A percentile compares a stretch with the other conserved stretches of the same genome.
These are phyloP conservation scores for Pseudochaenichthys georgianus DNA, from an alignment of 2,797 vertebrate genomes.

Conservation along the genomic window DNA sequence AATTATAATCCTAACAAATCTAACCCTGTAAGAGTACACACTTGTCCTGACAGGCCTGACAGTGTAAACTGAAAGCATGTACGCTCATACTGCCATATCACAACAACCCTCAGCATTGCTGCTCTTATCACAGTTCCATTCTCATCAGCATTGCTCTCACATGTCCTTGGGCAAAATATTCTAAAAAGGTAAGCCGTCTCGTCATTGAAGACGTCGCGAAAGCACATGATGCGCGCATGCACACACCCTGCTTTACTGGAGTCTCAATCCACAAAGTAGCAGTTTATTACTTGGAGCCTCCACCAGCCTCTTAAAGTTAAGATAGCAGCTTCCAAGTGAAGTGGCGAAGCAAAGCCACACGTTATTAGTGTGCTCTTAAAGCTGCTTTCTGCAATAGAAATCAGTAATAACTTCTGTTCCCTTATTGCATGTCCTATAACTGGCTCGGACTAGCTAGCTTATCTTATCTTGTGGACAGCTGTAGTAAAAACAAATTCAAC, in stretches of 20 bases:
- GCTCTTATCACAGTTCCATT: not conserved
- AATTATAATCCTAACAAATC: conserved; percentile 1
- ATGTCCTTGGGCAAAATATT: conserved; percentile 16
- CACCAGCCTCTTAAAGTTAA: not conserved
- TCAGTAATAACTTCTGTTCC: not conserved
- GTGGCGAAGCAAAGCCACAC: not conserved
- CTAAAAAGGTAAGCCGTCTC: conserved; percentile 9
- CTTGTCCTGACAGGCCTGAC: conserved; percentile 14
- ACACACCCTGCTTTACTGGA: conserved; percentile 4
- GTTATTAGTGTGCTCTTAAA: not conserved
- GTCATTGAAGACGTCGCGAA: conserved; percentile 31
- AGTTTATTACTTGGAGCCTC: conserved; percentile 10
- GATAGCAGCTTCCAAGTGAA: conserved; percentile 3
- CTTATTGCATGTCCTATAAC: conserved; percentile 18
- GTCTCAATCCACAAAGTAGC: conserved; percentile 8
- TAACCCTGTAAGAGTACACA: conserved; percentile 9
- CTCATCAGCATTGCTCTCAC: conserved; percentile 8
- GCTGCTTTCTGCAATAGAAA: not conserved
- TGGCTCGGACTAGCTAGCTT: not conserved
- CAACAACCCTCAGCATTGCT: not conserved
- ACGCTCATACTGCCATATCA: not conserved
- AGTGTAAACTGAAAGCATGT: not conserved
- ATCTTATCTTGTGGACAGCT: not conserved
- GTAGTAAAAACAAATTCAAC: not conserved
- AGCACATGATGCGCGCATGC: conserved; percentile 36